Conservation (phyloP, 1,140 invertebrate genomes). For the Oryzaephilus surinamensis region DNA sequence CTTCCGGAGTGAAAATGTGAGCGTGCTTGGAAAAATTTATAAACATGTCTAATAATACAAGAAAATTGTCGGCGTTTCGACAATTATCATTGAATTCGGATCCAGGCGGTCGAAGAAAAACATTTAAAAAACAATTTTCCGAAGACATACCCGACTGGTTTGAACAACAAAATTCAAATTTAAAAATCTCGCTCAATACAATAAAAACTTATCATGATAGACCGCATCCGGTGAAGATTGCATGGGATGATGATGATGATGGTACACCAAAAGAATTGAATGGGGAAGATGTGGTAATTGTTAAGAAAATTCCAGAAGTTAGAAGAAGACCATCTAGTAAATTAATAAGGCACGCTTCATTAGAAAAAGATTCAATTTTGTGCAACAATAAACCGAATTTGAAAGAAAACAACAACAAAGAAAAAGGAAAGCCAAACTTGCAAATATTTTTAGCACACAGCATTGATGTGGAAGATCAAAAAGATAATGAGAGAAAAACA, state of each 20-base stretch:
- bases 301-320: slow-evolving; percentile 28
- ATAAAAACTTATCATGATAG: slow-evolving; percentile 12
- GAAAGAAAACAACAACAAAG: slow-evolving; percentile 41
- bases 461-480: slow-evolving; percentile 15
- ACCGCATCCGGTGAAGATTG: slow-evolving; percentile 23
- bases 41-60: slow-evolving; percentile 14
- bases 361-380: slow-evolving; percentile 40
- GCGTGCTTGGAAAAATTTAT: not conserved
- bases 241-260: slow-evolving; percentile 21
- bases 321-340: slow-evolving; percentile 15
- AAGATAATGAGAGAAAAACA: slow-evolving; percentile 7
- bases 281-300: slow-evolving; percentile 21
- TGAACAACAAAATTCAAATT: too few species aligned
- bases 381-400: slow-evolving; percentile 42
- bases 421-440: slow-evolving; percentile 41
- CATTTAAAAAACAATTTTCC: slow-evolving; percentile 28
- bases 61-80: slow-evolving; percentile 21
- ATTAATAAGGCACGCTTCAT: slow-evolving; percentile 15
- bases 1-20: slow-evolving; percentile 11
- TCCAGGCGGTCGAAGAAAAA: slow-evolving; percentile 14
- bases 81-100: slow-evolving; percentile 29
- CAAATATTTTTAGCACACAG: slow-evolving; percentile 44
- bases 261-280: slow-evolving; percentile 6
- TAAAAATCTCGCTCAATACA: too few species aligned
- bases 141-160: slow-evolving; percentile 23